Evolutionary conservation across 1,140 invertebrate genomes (phyloP), one percentile per base, ranked within the genome.

Genomic region (Psilanteris sp.): DNA sequence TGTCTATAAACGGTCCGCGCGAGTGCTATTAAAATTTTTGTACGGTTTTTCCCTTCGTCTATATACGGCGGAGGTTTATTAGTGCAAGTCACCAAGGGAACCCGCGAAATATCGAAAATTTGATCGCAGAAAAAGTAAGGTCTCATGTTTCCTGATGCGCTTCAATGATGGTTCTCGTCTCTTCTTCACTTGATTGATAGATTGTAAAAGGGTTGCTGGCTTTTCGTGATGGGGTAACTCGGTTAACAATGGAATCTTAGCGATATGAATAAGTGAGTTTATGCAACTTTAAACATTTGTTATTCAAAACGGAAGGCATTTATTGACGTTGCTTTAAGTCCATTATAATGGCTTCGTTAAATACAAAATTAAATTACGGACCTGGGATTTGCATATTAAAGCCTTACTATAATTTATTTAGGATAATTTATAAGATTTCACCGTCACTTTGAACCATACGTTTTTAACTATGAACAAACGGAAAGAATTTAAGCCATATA

Each of bases 31-130:
- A 78, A 78, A 50, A 76, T 64, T 80, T 75, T 79, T 70, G 50
- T 70, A 59, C 52, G 67, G 66, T 71, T 64, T 79, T 80, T n/a
- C 72, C 62, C 70, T 73, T 50, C 73, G 55, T 76, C 73, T 76
- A 73, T 70, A n/a, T n/a, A n/a, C n/a, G 22, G 36, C 26, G 54
- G 44, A 32, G 39, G 68, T 77, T 79, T 79, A 79, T 79, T 79
- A 79, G 77, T 77, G 73, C 77, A 77, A 76, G 77, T 79, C 77
- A 79, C 18, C 44, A 48, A 66, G 72, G 77, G 72, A 79, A 76
- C 62, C 66, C 73, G 57, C 77, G 68, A 79, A 76, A 59, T 18
- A 36, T 14, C 52, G 67, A 70, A 79, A 73, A 73, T 66, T 55
- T 27, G 70, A 13, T 16, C 29, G 32, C 52, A 11, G 50, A 71